Evolutionary conservation across 1,140 invertebrate genomes (phyloP), one percentile per base, ranked within the genome.

Genomic region (Cydia pomonella): DNA sequence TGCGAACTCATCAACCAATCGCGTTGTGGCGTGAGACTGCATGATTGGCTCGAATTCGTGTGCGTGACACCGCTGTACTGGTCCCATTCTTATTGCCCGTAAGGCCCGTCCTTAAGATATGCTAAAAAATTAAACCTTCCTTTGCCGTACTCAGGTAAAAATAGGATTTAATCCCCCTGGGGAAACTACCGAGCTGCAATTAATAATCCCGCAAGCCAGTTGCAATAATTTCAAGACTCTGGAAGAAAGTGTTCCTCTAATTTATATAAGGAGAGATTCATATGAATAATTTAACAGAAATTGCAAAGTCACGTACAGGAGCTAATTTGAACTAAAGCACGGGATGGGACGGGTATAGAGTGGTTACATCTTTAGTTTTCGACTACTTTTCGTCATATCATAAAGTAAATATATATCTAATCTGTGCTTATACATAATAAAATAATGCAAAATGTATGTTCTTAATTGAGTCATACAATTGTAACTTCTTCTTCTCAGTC

Each of bases 261-360:
- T 69, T 69, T 69, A 69, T 69, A 69, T 69, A 69, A 69, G 29
- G 59, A 82, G 74, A 79, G 76, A 84, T 82, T 84, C 82, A 73
- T 84, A 85, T 85, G 83, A 86, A 86, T 86, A 86, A 84, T 84
- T 86, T 81, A 84, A 77, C 74, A 76, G 78, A 78, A 84, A 84
- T 82, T 80, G 81, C 83, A 77, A 83, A 79, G 80, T 80, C 83
- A 85, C 85, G 83, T 85, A 78, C 81, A 77, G 75, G n/a, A 81
- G 79, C 82, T 84, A 86, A 84, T 86, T 83, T 86, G 80, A 82
- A 84, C 77, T 84, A 80, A 82, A 82, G 76, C 77, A 78, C 63
- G 71, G 75, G 77, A 74, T 75, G 23, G 18, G 74, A 82, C 66
- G 9, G 76, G 66, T 69, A 62, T 73, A 33, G 77, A 80, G 84